phyloP scores from a whole-genome alignment of 1,140 invertebrate genomes.

The Pinna nobilis region DNA sequence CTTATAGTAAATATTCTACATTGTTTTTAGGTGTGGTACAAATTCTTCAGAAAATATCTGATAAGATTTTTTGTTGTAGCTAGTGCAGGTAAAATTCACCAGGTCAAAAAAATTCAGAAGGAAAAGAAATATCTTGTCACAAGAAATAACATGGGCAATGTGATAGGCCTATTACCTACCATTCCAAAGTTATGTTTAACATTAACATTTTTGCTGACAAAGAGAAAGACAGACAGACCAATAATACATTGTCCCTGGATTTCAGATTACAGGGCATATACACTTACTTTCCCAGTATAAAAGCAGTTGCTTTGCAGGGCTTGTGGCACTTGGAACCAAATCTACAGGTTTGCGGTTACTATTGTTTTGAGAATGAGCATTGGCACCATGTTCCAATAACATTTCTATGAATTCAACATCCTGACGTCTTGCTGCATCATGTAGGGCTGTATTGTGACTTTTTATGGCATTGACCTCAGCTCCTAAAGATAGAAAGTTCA shows the following conservation, averaged over 20 bases:
- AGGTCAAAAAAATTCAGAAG: too few relatives aligned
- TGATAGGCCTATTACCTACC: background rate
- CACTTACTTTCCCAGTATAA: slow-evolving; percentile 61
- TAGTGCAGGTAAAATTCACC: too few relatives aligned
- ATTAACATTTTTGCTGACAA: background rate
- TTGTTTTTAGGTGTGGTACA: too few relatives aligned
- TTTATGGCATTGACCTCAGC: slow-evolving; percentile 68
- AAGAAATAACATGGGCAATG: background rate
- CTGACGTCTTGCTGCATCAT: slow-evolving; percentile 60
- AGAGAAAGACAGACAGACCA: background rate
- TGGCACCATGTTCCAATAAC: slow-evolving; percentile 61
- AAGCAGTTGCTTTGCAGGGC: slow-evolving; percentile 44
- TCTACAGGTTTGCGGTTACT: slow-evolving; percentile 47
- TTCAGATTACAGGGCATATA: background rate
- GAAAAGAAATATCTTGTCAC: too few relatives aligned
- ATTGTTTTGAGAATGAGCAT: slow-evolving; percentile 54
- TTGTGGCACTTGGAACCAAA: slow-evolving; percentile 47
- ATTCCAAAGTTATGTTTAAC: background rate
- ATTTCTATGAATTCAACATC: slow-evolving; percentile 49
- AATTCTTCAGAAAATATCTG: too few relatives aligned
- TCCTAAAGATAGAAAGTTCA: slow-evolving; percentile 44
- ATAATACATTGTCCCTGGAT: background rate
- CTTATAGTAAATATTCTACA: too few relatives aligned
- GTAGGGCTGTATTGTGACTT: slow-evolving; percentile 68
- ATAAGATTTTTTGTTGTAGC: too few relatives aligned